Percentiles rank a stretch among this genome's conserved stretches.
Evolutionary conservation across 2,113 vertebrate species (phyloP).

Genomic region (Promerops cafer): DNA sequence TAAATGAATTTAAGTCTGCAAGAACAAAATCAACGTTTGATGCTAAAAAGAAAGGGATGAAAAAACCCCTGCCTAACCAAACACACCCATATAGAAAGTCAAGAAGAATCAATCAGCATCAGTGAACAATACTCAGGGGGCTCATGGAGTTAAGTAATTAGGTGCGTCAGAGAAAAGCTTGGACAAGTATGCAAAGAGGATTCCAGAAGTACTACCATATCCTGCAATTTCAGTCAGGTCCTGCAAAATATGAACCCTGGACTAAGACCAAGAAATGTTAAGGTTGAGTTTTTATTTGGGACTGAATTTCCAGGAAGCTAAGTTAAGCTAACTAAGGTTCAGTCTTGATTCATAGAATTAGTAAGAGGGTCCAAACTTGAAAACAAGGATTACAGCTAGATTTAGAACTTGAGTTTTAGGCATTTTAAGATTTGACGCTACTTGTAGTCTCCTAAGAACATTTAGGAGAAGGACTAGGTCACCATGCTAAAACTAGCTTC

Average conservation of each 20-base stretch:
- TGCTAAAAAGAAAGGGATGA: neutral
- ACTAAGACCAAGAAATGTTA: neutral
- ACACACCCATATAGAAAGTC: neutral
- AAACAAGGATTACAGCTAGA: neutral
- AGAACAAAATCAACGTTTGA: neutral
- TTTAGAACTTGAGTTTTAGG: neutral
- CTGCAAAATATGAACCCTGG: neutral
- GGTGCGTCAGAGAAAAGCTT: neutral
- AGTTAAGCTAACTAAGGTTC: neutral
- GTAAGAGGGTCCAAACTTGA: neutral
- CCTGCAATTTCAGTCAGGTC: neutral
- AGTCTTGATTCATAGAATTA: neutral
- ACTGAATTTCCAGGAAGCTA: neutral
- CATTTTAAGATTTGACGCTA: neutral
- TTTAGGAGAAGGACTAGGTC: neutral
- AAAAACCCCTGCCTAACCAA: accelerated
- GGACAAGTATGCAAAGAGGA: neutral
- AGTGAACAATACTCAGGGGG: neutral
- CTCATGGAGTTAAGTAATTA: neutral
- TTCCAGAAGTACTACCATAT: neutral
- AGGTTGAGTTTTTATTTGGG: neutral
- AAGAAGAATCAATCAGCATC: neutral
- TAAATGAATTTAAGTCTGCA: neutral
- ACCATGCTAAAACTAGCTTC: neutral
- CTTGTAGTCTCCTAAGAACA: neutral